Percentiles rank a stretch among this genome's conserved stretches.
Conservation (phyloP, 2,113 vertebrate species). For the Oriolus oriolus region DNA sequence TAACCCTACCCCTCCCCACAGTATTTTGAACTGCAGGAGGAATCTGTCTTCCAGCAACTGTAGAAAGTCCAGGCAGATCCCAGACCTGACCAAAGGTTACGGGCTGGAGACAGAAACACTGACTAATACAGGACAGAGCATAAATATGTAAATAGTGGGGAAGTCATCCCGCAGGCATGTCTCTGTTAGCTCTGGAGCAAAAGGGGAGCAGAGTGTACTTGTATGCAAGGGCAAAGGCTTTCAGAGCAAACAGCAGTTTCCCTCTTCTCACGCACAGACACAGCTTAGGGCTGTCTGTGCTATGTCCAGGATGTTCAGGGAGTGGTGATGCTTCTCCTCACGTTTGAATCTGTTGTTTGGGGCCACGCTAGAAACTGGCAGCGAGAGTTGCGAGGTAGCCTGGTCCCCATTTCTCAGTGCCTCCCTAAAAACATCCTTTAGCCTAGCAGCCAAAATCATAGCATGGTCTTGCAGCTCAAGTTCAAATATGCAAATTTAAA, state of each 20-base stretch:
- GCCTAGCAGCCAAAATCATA: not conserved
- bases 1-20: not conserved
- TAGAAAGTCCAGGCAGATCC: not conserved
- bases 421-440: not conserved
- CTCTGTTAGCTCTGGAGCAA: not conserved
- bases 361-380: not conserved
- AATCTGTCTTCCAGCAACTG: not conserved
- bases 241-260: slow-evolving; percentile 2
- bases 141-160: slow-evolving; percentile 43
- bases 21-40: not conserved
- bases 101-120: slow-evolving; percentile 26
- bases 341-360: not conserved
- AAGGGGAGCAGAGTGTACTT: not conserved
- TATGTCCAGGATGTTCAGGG: not conserved
- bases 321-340: not conserved
- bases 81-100: slow-evolving; percentile 40
- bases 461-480: not conserved
- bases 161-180: not conserved
- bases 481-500: not conserved
- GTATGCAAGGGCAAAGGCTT: slow-evolving; percentile 5
- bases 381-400: not conserved
- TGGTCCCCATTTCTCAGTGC: not conserved
- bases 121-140: slow-evolving; percentile 10
- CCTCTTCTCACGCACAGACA: not conserved
- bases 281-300: not conserved